Evolutionary conservation across 2,797 vertebrate genomes (phyloP).

Genomic region (Lycodopsis pacificus): DNA sequence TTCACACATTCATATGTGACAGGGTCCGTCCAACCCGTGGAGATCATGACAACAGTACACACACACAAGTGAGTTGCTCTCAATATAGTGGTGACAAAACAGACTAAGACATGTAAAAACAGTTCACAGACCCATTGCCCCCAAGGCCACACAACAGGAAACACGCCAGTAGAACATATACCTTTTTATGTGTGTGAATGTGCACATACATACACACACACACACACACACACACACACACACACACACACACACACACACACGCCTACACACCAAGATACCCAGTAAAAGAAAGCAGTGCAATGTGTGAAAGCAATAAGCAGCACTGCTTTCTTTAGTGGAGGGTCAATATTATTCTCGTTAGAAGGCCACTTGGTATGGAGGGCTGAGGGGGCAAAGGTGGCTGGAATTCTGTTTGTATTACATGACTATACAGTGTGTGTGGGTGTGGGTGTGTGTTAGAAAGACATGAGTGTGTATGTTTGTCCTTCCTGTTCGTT

Average conservation of each 20-base stretch:
- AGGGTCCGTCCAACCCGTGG: neutral
- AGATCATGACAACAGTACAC: neutral
- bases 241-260: neutral
- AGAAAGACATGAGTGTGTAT: slow-evolving; percentile 13
- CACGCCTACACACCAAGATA: slow-evolving; percentile 4
- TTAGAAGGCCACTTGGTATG: slow-evolving; percentile 44
- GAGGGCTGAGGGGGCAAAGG: slow-evolving; percentile 56
- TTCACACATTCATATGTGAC: neutral
- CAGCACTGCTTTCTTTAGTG: slow-evolving; percentile 64
- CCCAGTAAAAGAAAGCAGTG: slow-evolving; percentile 44
- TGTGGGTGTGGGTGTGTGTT: slow-evolving; percentile 13
- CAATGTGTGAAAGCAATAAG: slow-evolving; percentile 62
- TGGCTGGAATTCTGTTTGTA: slow-evolving; percentile 45
- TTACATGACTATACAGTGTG: slow-evolving; percentile 19
- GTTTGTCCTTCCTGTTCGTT: slow-evolving; percentile 52
- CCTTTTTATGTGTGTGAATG: neutral
- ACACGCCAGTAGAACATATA: neutral
- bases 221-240: slow-evolving; percentile 8
- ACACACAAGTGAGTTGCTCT: neutral
- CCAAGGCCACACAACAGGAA: neutral
- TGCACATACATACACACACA: neutral
- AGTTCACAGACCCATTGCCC: neutral
- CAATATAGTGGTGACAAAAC: neutral
- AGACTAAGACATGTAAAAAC: neutral
- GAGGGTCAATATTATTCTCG: slow-evolving; percentile 78